A percentile compares a stretch with the other conserved stretches of the same genome.
These are phyloP conservation scores for Microcebus tavaratra DNA, from an alignment of 2,113 vertebrate species.

Conservation along the genomic window DNA sequence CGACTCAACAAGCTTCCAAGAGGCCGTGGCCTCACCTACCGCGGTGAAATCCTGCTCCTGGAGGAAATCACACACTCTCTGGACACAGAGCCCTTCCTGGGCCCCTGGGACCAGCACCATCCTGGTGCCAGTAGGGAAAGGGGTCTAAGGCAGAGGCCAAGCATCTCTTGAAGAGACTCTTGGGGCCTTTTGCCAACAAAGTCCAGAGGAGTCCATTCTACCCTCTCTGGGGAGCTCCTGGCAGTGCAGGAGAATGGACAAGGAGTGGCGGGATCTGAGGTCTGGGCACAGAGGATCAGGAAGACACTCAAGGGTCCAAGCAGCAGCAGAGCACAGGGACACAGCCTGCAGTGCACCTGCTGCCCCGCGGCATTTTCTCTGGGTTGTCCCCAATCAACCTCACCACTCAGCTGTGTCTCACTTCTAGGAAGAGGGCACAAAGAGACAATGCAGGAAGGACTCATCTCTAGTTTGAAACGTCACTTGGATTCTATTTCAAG, in stretches of 20 bases:
- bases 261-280: not conserved
- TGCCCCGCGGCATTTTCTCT: not conserved
- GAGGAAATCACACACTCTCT: not conserved
- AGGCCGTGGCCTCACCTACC: not conserved
- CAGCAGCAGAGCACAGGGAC: not conserved
- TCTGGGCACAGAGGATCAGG: not conserved
- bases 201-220: not conserved
- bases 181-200: not conserved
- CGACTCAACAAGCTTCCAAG: not conserved
- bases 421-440: not conserved
- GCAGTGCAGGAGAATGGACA: not conserved
- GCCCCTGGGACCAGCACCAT: not conserved
- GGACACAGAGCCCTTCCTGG: not conserved
- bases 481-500: not conserved
- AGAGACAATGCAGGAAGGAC: not conserved
- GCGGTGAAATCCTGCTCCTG: not conserved
- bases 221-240: not conserved
- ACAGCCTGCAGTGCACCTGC: not conserved
- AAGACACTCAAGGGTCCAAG: not conserved
- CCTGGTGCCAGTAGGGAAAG: no score
- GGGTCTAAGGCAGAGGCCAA: not conserved
- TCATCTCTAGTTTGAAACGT: not conserved
- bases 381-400: not conserved
- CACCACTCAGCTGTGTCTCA: not conserved
- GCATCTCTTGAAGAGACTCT: not conserved